Percentiles rank a stretch among this genome's conserved stretches.
These are phyloP conservation scores for Monodelphis domestica DNA, from an alignment of 2,797 vertebrate species.

Conservation along the genomic window DNA sequence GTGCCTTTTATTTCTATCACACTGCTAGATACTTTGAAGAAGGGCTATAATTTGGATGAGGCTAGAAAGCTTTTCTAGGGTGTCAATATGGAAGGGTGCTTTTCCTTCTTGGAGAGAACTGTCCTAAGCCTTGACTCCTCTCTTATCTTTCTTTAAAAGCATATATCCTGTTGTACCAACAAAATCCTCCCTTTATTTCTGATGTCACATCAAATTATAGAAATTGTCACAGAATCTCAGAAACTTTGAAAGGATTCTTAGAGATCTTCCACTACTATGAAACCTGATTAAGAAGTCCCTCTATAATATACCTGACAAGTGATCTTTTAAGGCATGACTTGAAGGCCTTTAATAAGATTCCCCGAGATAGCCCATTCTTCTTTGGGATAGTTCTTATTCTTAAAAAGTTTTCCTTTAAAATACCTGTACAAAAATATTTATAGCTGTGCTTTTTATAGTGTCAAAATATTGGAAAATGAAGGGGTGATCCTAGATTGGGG, in stretches of 20 bases:
- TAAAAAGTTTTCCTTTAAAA: not conserved
- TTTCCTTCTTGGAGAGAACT: not conserved
- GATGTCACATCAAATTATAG: not conserved
- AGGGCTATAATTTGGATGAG: not conserved
- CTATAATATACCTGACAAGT: not conserved
- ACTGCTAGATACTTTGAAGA: not conserved
- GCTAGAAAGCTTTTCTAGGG: not conserved
- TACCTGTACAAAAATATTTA: too few species aligned
- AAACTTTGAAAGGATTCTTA: not conserved
- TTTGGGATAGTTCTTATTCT: not conserved
- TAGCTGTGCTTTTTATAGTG: too few species aligned
- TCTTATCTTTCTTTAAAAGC: not conserved
- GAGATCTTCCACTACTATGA: not conserved
- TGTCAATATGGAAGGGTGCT: not conserved
- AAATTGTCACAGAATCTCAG: not conserved
- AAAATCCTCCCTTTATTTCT: not conserved
- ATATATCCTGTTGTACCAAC: not conserved
- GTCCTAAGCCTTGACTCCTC: not conserved
- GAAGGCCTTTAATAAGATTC: not conserved
- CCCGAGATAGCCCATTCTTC: not conserved
- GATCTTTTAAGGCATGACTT: not conserved
- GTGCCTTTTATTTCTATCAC: not conserved
- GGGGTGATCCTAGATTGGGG: too few species aligned
- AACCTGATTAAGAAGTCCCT: not conserved
- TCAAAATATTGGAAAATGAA: too few species aligned